Percentiles rank a stretch among this genome's conserved stretches.
These are phyloP conservation scores for Archivesica marissinica DNA, from an alignment of 1,140 invertebrate species.

Conservation along the genomic window DNA sequence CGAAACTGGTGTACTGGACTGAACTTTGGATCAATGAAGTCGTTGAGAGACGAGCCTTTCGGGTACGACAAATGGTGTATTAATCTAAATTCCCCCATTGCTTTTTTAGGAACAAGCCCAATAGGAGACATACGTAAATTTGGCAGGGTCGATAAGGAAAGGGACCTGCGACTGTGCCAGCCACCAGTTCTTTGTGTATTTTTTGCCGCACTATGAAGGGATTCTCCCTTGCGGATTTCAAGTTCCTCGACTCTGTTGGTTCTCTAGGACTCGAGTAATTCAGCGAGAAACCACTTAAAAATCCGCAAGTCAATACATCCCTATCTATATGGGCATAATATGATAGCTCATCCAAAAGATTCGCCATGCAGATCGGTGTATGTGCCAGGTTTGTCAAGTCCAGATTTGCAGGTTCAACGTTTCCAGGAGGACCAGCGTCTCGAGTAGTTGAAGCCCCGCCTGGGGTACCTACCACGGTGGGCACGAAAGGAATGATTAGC, in stretches of 20 bases:
- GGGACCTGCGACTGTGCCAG: conserved; percentile 21
- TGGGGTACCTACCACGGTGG: neutral
- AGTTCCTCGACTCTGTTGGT: neutral
- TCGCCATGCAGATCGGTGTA: neutral
- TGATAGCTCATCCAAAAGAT: neutral
- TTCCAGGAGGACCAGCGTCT: neutral
- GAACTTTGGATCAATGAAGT: conserved; percentile 27
- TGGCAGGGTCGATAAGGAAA: conserved; percentile 16
- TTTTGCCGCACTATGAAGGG: neutral
- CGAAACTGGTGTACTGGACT: conserved; percentile 23
- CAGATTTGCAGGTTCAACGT: neutral
- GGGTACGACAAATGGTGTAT: conserved; percentile 42
- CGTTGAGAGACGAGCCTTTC: conserved; percentile 29
- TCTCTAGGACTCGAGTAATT: neutral
- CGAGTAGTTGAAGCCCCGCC: neutral
- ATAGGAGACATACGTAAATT: conserved; percentile 24
- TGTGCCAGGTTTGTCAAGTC: no score
- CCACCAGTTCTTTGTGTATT: neutral
- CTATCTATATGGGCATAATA: neutral
- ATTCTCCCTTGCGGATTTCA: neutral
- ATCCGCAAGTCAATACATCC: conserved; percentile 22
- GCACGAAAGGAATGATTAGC: neutral
- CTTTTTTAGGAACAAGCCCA: conserved; percentile 42
- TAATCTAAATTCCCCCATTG: conserved; percentile 20
- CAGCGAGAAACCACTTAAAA: neutral